Percentiles rank a stretch among this genome's conserved stretches.
These are phyloP conservation scores for Drosophila yooni DNA, from an alignment of 2,888 invertebrate species.

Conservation along the genomic window DNA sequence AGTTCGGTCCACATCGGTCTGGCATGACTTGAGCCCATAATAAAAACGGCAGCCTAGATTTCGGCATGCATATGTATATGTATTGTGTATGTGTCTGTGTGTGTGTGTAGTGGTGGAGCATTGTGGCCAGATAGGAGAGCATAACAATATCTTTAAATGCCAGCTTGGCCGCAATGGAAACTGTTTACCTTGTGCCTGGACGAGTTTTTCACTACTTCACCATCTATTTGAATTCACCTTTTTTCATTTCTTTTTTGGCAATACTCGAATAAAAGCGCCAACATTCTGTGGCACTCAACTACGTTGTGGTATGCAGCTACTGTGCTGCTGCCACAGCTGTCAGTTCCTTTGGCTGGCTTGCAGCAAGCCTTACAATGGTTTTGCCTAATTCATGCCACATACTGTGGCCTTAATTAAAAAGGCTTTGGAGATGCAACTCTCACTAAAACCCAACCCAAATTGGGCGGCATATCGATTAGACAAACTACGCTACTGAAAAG, in stretches of 20 bases:
- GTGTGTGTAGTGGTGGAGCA: constrained; percentile 9
- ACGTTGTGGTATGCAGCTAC: constrained; percentile 8
- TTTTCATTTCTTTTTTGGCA: constrained; percentile 42
- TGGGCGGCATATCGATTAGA: constrained; percentile 31
- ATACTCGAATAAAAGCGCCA: constrained; percentile 27
- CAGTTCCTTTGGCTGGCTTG: not conserved
- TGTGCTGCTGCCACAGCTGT: constrained; percentile 11
- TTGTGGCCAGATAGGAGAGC: constrained; percentile 45
- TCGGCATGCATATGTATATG: constrained; percentile 42
- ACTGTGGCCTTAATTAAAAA: constrained; percentile 52
- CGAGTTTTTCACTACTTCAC: constrained; percentile 22
- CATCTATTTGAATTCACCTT: not conserved
- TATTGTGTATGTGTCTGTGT: not conserved
- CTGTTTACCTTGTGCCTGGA: constrained; percentile 58
- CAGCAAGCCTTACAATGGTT: constrained; percentile 5
- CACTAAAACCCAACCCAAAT: not conserved
- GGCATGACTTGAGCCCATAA: constrained; percentile 56
- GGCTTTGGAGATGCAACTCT: constrained; percentile 16
- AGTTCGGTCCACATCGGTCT: constrained; percentile 21
- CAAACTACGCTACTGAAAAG: not conserved
- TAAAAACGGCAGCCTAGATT: constrained; percentile 59
- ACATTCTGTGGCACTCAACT: constrained; percentile 37
- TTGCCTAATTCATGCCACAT: constrained; percentile 42
- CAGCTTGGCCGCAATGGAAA: constrained; percentile 51
- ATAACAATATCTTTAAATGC: constrained; percentile 60